Base-by-base conservation (phyloP, 2,113 vertebrate genomes). In the Hemiprocne comata region DNA sequence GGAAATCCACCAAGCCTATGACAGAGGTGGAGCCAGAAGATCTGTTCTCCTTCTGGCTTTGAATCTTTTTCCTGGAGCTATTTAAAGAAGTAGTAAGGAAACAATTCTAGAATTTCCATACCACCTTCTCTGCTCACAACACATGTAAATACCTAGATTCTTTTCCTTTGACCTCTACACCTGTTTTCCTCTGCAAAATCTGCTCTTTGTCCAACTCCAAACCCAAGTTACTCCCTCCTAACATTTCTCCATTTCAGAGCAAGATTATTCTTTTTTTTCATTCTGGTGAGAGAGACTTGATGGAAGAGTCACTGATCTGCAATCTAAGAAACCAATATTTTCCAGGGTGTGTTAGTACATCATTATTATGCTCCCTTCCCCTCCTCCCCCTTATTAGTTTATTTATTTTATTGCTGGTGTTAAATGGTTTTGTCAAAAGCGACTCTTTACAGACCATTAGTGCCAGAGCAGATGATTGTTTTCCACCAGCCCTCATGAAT, bases 341-440 rank as follows among this genome's bases (percentile, higher is more conserved):
- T 71, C 25, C 33, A 75, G 42, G 24, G 29, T 36, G 44, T 13
- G 44, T 94, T 78, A 24, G 57, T 60, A n/a, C 57, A 81, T 85
- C 75, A 62, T 94, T 69, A 79, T 80, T 69, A n/a, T 91, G 40
- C 34, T 64, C 78, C 44, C 18, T 44, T 31, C 17, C 34, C 48
- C 31, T 24, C 50, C 50, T 24, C 23, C 50, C 50, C 23, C 50
- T 87, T 71, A 64, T 72, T 83, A 74, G 78, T 74, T 85, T 91
- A 90, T 95, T 93, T 96, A 78, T 94, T 96, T 97, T 96, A 90
- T 86, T 85, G 89, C 69, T 87, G 36, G 76, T 95, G 91, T 93
- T 96, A 96, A 96, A 97, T 86, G 76, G 58, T 90, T 94, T 96
- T 96, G 94, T 97, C 92, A 93, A 95, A 97, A 96, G 82, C 74